phyloP scores from a whole-genome alignment of 1,140 invertebrate genomes.

The Drosophila varians region DNA sequence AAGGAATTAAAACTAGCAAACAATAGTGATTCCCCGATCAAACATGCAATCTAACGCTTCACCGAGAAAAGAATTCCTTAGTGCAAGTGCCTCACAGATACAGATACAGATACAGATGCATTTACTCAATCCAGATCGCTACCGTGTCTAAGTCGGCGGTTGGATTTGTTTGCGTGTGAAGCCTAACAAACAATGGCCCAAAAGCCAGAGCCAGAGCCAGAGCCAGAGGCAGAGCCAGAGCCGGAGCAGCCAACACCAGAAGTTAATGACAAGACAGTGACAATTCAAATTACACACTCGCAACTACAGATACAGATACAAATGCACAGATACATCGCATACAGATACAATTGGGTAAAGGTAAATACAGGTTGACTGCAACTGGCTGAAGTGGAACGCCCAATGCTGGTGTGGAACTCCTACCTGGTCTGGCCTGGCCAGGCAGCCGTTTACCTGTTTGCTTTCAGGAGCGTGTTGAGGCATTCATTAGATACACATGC shows the following conservation, averaged over 20 bases:
- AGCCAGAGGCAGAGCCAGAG: constrained; percentile 9
- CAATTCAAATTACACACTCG: constrained; percentile 80
- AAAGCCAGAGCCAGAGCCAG: constrained; percentile 7
- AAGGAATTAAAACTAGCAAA: constrained; percentile 6
- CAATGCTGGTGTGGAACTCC: constrained; percentile 52
- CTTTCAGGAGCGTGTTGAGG: constrained; percentile 67
- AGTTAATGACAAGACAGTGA: constrained; percentile 82
- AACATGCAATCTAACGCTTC: constrained; percentile 32
- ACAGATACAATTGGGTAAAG: constrained; percentile 15
- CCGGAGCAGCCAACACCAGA: constrained; percentile 62
- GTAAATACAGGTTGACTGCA: constrained; percentile 27
- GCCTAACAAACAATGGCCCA: constrained; percentile 74
- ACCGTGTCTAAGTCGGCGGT: constrained; percentile 51
- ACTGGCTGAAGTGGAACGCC: constrained; percentile 73
- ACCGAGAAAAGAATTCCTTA: neutral
- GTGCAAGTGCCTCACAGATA: constrained; percentile 1
- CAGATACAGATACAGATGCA: constrained; percentile 9
- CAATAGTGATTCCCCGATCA: constrained; percentile 37
- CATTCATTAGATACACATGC: constrained; percentile 69
- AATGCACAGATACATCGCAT: constrained; percentile 3
- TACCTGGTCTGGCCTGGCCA: constrained; percentile 36
- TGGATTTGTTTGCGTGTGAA: constrained; percentile 74
- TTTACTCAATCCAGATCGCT: constrained; percentile 19
- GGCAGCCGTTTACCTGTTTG: constrained; percentile 64
- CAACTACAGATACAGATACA: constrained; percentile 9